Percentiles rank a stretch among this genome's conserved stretches.
Evolutionary conservation across 2,113 vertebrate species (phyloP).

Genomic region (Bufo gargarizans): DNA sequence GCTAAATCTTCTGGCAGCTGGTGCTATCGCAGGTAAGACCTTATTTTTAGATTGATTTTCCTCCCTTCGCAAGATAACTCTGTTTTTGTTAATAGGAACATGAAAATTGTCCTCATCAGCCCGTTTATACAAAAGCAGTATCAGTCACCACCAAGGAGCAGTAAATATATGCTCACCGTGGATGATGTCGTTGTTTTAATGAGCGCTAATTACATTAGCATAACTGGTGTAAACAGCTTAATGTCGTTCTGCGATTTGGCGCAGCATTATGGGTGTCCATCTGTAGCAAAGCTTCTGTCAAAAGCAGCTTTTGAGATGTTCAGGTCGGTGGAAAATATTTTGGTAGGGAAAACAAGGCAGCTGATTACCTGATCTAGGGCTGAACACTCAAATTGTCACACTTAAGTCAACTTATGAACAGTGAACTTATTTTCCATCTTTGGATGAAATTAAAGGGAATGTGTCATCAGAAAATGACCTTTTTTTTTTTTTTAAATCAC

Average conservation of each 20-base stretch:
- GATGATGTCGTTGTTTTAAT: constrained; percentile 77
- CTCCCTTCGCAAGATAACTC: constrained; percentile 31
- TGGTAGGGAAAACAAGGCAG: not conserved
- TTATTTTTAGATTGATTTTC: constrained; percentile 59
- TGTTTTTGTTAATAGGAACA: constrained; percentile 60
- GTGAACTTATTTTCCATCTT: no score
- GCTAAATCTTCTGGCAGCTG: constrained; percentile 91
- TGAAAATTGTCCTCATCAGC: constrained; percentile 68
- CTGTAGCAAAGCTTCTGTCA: constrained; percentile 72
- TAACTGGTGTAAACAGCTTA: constrained; percentile 86
- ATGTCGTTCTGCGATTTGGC: constrained; percentile 78
- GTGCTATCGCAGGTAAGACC: constrained; percentile 92
- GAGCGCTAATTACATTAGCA: constrained; percentile 86
- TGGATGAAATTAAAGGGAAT: no score
- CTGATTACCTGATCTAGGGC: constrained; percentile 2
- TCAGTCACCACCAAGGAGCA: constrained; percentile 76
- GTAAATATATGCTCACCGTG: constrained; percentile 77
- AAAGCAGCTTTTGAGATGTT: constrained; percentile 67
- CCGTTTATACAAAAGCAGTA: constrained; percentile 68
- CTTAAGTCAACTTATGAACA: not conserved
- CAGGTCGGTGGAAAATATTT: constrained; percentile 46
- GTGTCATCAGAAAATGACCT: no score
- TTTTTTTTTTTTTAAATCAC: no score
- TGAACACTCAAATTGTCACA: not conserved
- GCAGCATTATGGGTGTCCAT: constrained; percentile 78